Base-by-base conservation (phyloP, 2,797 vertebrate species). In the Melanotaenia maccullochi region DNA sequence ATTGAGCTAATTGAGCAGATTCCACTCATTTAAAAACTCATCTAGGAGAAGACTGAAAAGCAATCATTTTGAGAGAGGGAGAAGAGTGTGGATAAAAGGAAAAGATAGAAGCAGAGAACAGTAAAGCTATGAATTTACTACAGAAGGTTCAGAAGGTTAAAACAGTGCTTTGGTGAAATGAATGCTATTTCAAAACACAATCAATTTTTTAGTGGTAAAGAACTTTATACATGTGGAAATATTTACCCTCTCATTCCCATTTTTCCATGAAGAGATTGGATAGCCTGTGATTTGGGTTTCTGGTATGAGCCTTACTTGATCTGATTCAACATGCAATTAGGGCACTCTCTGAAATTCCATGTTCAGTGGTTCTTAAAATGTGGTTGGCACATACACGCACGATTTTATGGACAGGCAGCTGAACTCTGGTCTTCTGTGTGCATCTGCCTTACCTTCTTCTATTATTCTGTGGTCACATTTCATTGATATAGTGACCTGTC, bases 291-390 rank as follows among this genome's bases (percentile, higher is more conserved):
- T 90, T 89, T 86, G 64, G 83, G 82, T 87, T 89, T 90, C 65
- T 82, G 84, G 81, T 88, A 13, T 71, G 59, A 78, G 73, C 49
- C 25, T 71, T 32, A 70, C 74, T 80, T 71, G 71, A 68, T 72
- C 67, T 86, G 79, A 52, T 76, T 87, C 80, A 60, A 82, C 82
- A 83, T 83, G 82, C 79, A 83, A 81, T 62, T 32, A 63, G 61
- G 81, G 75, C 71, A 75, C 73, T 81, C 79, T 85, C 74, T 91
- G 76, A 89, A 89, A 78, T 57, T 55, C 63, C 57, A 68, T 82
- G 82, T 83, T 86, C 83, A 71, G 91, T 65, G 87, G 87, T 88
- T 87, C 36, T 82, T 88, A 84, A 92, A 92, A 91, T 91, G 89
- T 83, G 81, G 88, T 85, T 64, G 76, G 49, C 54, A 58, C 55